Conservation (phyloP, 2,888 invertebrate genomes). For the Cerceris rybyensis region DNA sequence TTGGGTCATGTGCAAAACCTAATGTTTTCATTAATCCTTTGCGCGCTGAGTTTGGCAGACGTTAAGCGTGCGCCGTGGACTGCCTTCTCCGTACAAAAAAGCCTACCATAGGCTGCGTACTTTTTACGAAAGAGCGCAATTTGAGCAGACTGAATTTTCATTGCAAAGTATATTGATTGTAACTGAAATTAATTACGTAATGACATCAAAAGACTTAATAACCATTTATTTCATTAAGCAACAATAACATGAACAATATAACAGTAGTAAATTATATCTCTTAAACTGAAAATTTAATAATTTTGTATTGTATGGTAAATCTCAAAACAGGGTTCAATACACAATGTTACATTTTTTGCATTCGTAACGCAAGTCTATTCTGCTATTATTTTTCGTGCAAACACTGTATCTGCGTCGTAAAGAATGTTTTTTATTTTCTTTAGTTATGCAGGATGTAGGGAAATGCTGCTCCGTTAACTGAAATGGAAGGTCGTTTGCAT, state of each 20-base stretch:
- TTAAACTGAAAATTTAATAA: slow-evolving; percentile 15
- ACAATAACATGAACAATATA: slow-evolving; percentile 17
- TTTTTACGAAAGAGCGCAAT: slow-evolving; percentile 17
- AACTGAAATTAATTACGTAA: slow-evolving; percentile 4
- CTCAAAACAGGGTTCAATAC: slow-evolving; percentile 15
- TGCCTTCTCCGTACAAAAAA: slow-evolving; percentile 6
- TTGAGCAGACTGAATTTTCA: no score
- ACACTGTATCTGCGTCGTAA: slow-evolving; percentile 27
- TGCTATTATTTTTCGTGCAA: slow-evolving; percentile 21
- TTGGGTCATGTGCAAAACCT: no score
- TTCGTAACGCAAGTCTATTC: slow-evolving; percentile 25
- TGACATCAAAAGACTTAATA: slow-evolving; percentile 13
- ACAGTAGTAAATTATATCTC: slow-evolving; percentile 2
- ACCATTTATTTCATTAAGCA: slow-evolving; percentile 25
- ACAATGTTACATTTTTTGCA: slow-evolving; percentile 21
- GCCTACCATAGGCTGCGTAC: neutral
- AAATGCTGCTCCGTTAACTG: slow-evolving; percentile 33
- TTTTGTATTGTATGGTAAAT: slow-evolving; percentile 12
- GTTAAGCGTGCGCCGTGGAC: neutral
- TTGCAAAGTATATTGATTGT: no score
- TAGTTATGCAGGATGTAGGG: slow-evolving; percentile 24
- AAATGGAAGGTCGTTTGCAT: slow-evolving; percentile 22
- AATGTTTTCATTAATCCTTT: no score
- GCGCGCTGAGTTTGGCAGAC: neutral
- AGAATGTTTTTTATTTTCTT: slow-evolving; percentile 22